A percentile compares a stretch with the other conserved stretches of the same genome.
These are phyloP conservation scores for Parazoanthus atlanticus DNA, from an alignment of 92 coral and sea anemone genomes.

Conservation along the genomic window DNA sequence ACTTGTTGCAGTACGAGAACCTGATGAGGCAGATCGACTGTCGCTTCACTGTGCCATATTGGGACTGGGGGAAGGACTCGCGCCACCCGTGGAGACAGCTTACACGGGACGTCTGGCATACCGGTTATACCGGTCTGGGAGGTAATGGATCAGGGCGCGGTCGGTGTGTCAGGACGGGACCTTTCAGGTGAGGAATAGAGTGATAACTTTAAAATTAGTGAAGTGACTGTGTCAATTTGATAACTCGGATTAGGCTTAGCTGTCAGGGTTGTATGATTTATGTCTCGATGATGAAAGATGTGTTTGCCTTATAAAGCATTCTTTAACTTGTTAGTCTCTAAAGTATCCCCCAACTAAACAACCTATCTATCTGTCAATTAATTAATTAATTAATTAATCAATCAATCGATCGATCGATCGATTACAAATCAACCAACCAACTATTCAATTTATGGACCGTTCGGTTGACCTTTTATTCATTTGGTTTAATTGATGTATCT, in stretches of 20 bases:
- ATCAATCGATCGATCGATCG: not conserved
- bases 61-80: constrained; percentile 64
- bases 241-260: too few relatives aligned
- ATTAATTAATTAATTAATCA: not conserved
- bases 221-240: too few relatives aligned
- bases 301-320: too few relatives aligned
- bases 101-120: constrained; percentile 44
- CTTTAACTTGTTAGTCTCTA: too few relatives aligned
- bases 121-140: constrained; percentile 44
- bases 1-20: constrained; percentile 41
- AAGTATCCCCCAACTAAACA: not conserved
- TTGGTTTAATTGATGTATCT: too few relatives aligned
- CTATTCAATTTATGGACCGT: not conserved
- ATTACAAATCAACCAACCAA: not conserved
- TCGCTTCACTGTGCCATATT: constrained; percentile 58
- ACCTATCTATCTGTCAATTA: not conserved
- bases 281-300: too few relatives aligned
- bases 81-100: constrained; percentile 48
- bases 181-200: constrained; percentile 34
- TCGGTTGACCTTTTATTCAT: not conserved
- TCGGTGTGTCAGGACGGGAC: constrained; percentile 58
- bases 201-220: too few relatives aligned
- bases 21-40: constrained; percentile 52
- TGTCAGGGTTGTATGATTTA: too few relatives aligned
- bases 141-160: constrained; percentile 47